Evolutionary conservation across 2,888 invertebrate species (phyloP).

Genomic region (Camptogramma bilineatum): DNA sequence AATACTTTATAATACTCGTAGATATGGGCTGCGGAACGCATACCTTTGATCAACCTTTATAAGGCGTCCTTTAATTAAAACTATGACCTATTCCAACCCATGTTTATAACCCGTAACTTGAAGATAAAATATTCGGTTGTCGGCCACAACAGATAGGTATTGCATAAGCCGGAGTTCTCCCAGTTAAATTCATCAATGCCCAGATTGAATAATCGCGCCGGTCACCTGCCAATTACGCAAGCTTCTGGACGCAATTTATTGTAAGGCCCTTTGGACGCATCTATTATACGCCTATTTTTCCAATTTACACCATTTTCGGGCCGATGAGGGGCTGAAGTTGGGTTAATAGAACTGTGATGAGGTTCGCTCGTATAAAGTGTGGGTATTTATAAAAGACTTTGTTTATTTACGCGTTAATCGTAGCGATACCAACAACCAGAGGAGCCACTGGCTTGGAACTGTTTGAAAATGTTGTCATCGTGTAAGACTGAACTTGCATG

Average conservation of each 20-base stretch:
- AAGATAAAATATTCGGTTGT: slow-evolving; percentile 32
- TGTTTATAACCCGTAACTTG: slow-evolving; percentile 15
- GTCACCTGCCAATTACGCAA: slow-evolving; percentile 66
- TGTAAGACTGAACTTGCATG: no score
- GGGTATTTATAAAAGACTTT: background rate
- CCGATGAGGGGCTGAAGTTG: slow-evolving; percentile 38
- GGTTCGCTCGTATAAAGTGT: background rate
- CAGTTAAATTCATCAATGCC: slow-evolving; percentile 65
- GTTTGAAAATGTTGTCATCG: no score
- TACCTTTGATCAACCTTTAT: no score
- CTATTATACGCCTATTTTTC: slow-evolving; percentile 59
- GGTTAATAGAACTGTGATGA: slow-evolving; percentile 27
- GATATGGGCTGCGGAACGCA: no score
- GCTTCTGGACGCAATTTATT: slow-evolving; percentile 60
- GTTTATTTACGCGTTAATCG: background rate
- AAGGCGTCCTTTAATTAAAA: background rate
- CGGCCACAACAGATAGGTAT: slow-evolving; percentile 30
- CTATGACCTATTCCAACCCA: slow-evolving; percentile 1
- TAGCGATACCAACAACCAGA: no score
- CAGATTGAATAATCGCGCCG: slow-evolving; percentile 62
- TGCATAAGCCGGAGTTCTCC: slow-evolving; percentile 38
- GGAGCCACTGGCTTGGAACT: no score
- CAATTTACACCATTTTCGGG: slow-evolving; percentile 41
- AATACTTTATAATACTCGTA: no score
- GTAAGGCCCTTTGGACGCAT: slow-evolving; percentile 55